Evolutionary conservation across 2,113 vertebrate species (phyloP), one percentile per base, ranked within the genome.

Genomic region (Sula dactylatra): DNA sequence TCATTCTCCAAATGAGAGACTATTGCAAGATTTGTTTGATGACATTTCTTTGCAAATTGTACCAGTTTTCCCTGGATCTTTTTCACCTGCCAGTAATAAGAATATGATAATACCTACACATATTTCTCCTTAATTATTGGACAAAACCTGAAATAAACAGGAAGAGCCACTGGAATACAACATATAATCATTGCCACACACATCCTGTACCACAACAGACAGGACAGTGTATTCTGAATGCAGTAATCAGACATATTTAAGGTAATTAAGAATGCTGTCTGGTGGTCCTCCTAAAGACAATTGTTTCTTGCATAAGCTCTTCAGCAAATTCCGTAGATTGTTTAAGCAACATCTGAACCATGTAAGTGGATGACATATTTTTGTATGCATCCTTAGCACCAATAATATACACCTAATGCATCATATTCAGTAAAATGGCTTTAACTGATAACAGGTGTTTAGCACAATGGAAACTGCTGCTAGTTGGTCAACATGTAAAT

Each of bases 401-500:
- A 47, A 29, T 94, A 94, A 87, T 32, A 71, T 32, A 69, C 45
- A 86, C 73, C 40, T 71, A 96, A 90, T 94, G 72, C 44, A 90
- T 97, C 94, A 87, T 26, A 92, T 86, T 93, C 89, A 94, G 66
- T 52, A 88, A 83, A 95, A 77, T 55, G 36, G 69, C 31, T 97
- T 94, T 90, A 94, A 94, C 65, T 94, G 93, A 91, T 92, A 97
- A 95, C 94, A 97, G 83, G 90, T 95, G 95, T 96, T 96, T 95
- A 92, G 86, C 96, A 92, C 97, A 92, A 97, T 95, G 49, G 81
- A 95, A 97, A 96, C 97, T 73, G 64, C 73, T 86, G 26, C 85
- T 97, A 90, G 87, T 88, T 93, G 97, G 96, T 98, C 95, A 98
- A 97, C 95, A 98, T 40, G 29, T 95, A 98, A 98, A 98, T 98